phyloP scores from a whole-genome alignment of 2,888 invertebrate species.

The Augiades crinisus region DNA sequence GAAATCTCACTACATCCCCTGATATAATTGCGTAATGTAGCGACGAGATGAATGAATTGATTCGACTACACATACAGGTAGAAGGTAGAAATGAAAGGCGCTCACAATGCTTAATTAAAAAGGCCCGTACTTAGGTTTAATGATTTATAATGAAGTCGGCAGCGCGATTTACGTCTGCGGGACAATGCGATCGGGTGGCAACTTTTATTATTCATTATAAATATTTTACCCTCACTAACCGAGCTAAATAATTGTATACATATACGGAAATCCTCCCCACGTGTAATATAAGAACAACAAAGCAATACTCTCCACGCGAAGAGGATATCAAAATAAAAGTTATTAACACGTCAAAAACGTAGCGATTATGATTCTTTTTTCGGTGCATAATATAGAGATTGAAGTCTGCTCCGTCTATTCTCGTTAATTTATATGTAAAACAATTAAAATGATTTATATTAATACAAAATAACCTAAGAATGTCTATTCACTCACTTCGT shows the following conservation, averaged over 20 bases:
- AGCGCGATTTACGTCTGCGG: constrained; percentile 16
- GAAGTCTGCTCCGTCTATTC: background rate
- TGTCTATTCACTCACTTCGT: too few species aligned
- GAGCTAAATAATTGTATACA: background rate
- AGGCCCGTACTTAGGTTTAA: constrained; percentile 33
- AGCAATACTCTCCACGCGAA: background rate
- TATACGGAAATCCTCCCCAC: background rate
- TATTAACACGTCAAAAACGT: background rate
- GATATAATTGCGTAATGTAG: constrained; percentile 35
- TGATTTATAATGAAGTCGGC: constrained; percentile 35
- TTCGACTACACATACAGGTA: constrained; percentile 27
- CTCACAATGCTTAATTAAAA: constrained; percentile 45
- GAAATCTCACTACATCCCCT: constrained; percentile 29
- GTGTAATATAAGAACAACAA: background rate
- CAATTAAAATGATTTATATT: too few species aligned
- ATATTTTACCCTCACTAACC: constrained; percentile 13
- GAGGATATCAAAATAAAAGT: constrained; percentile 16
- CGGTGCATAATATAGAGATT: background rate
- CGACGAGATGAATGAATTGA: constrained; percentile 33
- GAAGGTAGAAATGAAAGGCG: constrained; percentile 25
- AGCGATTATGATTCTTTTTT: background rate
- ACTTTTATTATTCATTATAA: constrained; percentile 20
- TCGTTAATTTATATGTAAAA: background rate
- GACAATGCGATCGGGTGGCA: constrained; percentile 21
- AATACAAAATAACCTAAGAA: too few species aligned